Base-by-base conservation (phyloP, 2,113 vertebrate species). In the Mastomys natalensis region DNA sequence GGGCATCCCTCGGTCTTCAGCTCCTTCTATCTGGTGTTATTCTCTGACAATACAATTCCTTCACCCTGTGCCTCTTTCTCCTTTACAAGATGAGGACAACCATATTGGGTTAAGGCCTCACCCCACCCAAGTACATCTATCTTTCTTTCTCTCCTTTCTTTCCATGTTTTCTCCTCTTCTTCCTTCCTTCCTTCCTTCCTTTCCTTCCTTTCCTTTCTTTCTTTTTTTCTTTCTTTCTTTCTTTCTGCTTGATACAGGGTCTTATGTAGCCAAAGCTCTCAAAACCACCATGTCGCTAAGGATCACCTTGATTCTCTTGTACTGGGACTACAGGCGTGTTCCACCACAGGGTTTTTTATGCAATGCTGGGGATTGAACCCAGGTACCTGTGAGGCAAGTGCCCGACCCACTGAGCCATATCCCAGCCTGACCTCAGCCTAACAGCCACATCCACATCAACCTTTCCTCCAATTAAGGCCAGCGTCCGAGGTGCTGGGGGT, bases 1-100 rank as follows among this genome's bases (percentile, higher is more conserved):
- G n/a, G 68, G 68, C 8, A 31, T 3, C 26, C 37, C 26, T 31
- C n/a, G 37, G 77, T 40, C 31, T 5, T 43, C 45, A 2, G 3
- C 70, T 1, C 22, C 11, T 26, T n/a, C 37, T 29, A 16, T 16
- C 6, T 24, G 2, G 0, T 11, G 74, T 48, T 37, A n/a, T 60
- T 55, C 66, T 66, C 70, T 55, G 43, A 7, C 0, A 58, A 4
- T 7, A 0, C 2, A 29, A 43, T 29, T 12, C 0, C 0, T 66
- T 43, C n/a, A 45, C 45, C 55, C 34, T 22, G 17, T 34, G 82
- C 8, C 0, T 24, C 34, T 37, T 37, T 62, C 37, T 24, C 9
- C 9, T 43, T 68, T 55, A 12, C 15, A 48, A 48, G 21, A 66
- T 12, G 22, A 62, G 24, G 22, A 7, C 68, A 45, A 62, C 40